Conservation (phyloP, 2,888 invertebrate species). For the Darwinula stevensoni region DNA sequence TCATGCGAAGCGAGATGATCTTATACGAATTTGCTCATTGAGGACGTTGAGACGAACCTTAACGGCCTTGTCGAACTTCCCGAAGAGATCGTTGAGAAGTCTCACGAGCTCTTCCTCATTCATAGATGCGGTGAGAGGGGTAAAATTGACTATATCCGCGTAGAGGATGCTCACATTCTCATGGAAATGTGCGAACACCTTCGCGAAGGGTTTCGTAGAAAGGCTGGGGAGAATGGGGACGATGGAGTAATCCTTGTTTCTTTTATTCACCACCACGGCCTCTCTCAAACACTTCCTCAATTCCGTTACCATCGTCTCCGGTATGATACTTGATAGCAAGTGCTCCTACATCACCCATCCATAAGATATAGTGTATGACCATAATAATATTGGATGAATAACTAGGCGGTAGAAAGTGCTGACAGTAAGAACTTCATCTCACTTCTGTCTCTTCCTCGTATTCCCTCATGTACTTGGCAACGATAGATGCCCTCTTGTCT, state of each 20-base stretch:
- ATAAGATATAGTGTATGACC: too few species aligned
- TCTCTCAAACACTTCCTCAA: background rate
- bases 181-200: background rate
- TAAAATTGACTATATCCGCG: constrained; percentile 16
- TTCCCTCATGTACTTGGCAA: constrained; percentile 45
- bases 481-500: constrained; percentile 54
- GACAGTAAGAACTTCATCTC: constrained; percentile 9
- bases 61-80: constrained; percentile 8
- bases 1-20: background rate
- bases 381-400: background rate
- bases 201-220: background rate
- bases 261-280: background rate
- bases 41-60: background rate
- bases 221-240: background rate
- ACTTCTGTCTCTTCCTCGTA: constrained; percentile 65
- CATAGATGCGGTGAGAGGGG: constrained; percentile 14
- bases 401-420: too few species aligned
- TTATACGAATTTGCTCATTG: background rate
- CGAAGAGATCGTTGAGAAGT: constrained; percentile 16
- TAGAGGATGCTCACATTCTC: constrained; percentile 6
- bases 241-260: background rate
- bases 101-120: constrained; percentile 15
- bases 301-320: constrained; percentile 17
- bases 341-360: too few species aligned
- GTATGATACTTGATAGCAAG: constrained; percentile 53